Conservation (phyloP, 2,888 invertebrate genomes). For the Cremastobaeus sp. region DNA sequence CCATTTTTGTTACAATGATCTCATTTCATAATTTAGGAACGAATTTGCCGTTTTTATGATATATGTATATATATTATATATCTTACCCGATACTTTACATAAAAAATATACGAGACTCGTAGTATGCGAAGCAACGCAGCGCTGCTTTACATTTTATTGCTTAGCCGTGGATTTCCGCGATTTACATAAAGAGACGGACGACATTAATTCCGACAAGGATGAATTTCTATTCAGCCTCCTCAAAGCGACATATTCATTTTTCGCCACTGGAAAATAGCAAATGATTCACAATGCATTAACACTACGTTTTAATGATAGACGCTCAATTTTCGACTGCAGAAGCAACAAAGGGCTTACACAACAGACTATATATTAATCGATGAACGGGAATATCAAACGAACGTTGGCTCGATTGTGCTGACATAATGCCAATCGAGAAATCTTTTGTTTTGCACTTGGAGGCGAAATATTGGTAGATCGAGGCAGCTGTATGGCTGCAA, state of each 20-base stretch:
- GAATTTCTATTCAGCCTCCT: constrained; percentile 48
- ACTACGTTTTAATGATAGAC: constrained; percentile 4
- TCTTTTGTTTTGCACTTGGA: constrained; percentile 27
- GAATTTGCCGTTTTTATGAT: no score
- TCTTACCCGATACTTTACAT: no score
- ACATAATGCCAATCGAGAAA: constrained; percentile 32
- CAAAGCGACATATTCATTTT: constrained; percentile 23
- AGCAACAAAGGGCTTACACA: constrained; percentile 17
- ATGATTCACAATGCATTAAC: constrained; percentile 45
- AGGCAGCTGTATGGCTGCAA: no score
- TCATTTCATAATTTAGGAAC: no score
- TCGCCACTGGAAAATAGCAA: constrained; percentile 12
- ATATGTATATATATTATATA: no score
- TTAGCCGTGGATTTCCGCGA: constrained; percentile 68
- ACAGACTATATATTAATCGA: constrained; percentile 32
- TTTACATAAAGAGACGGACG: constrained; percentile 70
- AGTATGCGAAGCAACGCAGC: constrained; percentile 31
- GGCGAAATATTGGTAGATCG: constrained; percentile 27
- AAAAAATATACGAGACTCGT: constrained; percentile 27
- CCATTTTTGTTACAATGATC: no score
- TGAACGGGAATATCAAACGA: constrained; percentile 37
- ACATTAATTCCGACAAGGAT: constrained; percentile 35
- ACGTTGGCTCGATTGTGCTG: constrained; percentile 26
- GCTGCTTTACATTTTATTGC: constrained; percentile 75
- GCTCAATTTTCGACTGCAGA: constrained; percentile 16